A percentile compares a stretch with the other conserved stretches of the same genome.
Evolutionary conservation across 2,888 invertebrate genomes (phyloP).

Genomic region (Caenorhabditis drosophilae): DNA sequence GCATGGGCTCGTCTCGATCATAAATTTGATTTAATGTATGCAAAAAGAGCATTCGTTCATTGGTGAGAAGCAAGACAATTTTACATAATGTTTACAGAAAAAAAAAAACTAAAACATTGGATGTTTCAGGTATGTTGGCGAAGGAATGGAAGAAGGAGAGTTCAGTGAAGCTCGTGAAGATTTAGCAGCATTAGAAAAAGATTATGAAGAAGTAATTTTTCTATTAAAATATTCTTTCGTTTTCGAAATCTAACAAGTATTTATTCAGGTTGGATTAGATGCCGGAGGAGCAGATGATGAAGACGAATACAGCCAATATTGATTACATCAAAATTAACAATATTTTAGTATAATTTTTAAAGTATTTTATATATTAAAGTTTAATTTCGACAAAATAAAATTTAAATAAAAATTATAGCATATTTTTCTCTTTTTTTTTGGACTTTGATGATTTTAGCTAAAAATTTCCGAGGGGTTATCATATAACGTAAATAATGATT

Average conservation of each 20-base stretch:
- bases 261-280: conserved; percentile 39
- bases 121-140: conserved; percentile 74
- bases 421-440: background rate
- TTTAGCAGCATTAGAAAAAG: conserved; percentile 58
- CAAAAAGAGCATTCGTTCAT: conserved; percentile 73
- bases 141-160: conserved; percentile 69
- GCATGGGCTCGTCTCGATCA: conserved; percentile 82
- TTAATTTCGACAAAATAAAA: background rate
- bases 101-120: background rate
- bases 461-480: too few relatives aligned
- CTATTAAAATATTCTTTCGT: background rate
- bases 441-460: too few relatives aligned
- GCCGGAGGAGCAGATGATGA: conserved; percentile 46
- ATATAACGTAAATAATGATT: too few relatives aligned
- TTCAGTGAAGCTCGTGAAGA: conserved; percentile 67
- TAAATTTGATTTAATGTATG: conserved; percentile 77
- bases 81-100: background rate
- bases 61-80: conserved; percentile 58
- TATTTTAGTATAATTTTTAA: too few relatives aligned
- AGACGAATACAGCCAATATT: conserved; percentile 44
- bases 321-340: too few relatives aligned
- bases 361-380: too few relatives aligned
- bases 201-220: conserved; percentile 51
- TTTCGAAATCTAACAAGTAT: too few relatives aligned
- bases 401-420: background rate